Conservation (phyloP, 2,888 invertebrate genomes). For the Corbicula japonica region DNA sequence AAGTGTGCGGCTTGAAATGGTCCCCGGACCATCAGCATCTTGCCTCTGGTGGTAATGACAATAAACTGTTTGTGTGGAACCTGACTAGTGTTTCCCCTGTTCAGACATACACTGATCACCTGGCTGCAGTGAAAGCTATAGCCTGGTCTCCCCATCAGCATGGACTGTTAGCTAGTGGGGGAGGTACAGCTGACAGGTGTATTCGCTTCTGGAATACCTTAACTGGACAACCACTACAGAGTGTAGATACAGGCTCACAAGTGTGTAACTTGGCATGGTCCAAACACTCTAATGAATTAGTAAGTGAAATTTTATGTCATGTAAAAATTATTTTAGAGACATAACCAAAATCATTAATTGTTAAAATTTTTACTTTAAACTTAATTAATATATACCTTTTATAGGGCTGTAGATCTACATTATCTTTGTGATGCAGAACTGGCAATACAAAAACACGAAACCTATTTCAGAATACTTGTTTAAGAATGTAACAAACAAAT, state of each 20-base stretch:
- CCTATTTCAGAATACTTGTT: too few species aligned
- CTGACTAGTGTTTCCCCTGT: conserved; percentile 90
- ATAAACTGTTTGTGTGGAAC: conserved; percentile 96
- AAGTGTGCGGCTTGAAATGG: conserved; percentile 98
- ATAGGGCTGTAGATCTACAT: too few species aligned
- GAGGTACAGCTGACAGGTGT: conserved; percentile 99
- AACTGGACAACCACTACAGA: conserved; percentile 99
- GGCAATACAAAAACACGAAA: too few species aligned
- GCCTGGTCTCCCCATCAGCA: conserved; percentile 99
- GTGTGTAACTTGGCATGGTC: conserved; percentile 99
- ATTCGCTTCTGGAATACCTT: conserved; percentile 99
- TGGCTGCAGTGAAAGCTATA: conserved; percentile 97
- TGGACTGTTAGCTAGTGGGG: conserved; percentile 97
- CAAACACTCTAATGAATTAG: conserved; percentile 98
- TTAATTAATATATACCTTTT: neutral
- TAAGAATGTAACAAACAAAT: too few species aligned
- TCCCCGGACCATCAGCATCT: conserved; percentile 98
- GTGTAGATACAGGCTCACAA: conserved; percentile 98
- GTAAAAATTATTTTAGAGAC: too few species aligned
- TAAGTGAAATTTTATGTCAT: conserved; percentile 87
- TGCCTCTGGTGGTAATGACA: conserved; percentile 99
- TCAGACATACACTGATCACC: conserved; percentile 98
- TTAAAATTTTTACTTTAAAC: neutral
- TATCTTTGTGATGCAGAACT: too few species aligned
- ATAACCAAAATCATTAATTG: too few species aligned